Base-by-base conservation (phyloP, 2,888 invertebrate genomes). In the Cataglyphis rosenhaueri region DNA sequence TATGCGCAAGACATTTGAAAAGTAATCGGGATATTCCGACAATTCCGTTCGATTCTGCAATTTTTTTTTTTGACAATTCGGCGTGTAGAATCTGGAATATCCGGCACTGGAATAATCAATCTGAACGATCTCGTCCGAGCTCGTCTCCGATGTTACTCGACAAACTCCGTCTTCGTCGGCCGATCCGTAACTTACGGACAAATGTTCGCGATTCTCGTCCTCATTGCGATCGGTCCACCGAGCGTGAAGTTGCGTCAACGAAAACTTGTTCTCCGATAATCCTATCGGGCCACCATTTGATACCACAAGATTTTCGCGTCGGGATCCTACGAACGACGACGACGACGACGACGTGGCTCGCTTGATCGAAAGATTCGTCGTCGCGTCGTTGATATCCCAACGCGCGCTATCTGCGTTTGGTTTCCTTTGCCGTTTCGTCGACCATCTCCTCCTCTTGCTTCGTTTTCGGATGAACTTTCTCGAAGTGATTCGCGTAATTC, bases 21-120 rank as follows among this genome's bases (percentile, higher is more conserved):
- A 76, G 29, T 76, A 76, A 55, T 79, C 70, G 38, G 59, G 59
- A 48, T 59, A 61, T 41, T 70, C 59, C 44, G 70, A n/a, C 32
- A n/a, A 35, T 18, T 68, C 44, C 68, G 18, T 12, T 3, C 29
- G 55, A 57, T 29, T 55, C 41, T 57, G 76, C 44, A n/a, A 18
- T 8, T 79, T 44, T 29, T 35, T 55, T 18, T 79, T 70, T 59
- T 32, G 10, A 12, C 25, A 59, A 59, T 25, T 44, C 29, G 44
- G 5, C 15, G 76, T 55, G n/a, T 38, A 55, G 25, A 41, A 57
- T 59, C n/a, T 57, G 57, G 78, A 55, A 32, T 78, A 59, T 15
- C 44, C 68, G 15, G 44, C 32, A 15, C 32, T 44, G 25, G 78
- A 79, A 44, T 79, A 70, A 79, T 79, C 78, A 57, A 41, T 41